Percentiles rank a stretch among this genome's conserved stretches.
These are phyloP conservation scores for Carcinoscorpius rotundicauda DNA, from an alignment of 1,140 invertebrate genomes.

Conservation along the genomic window DNA sequence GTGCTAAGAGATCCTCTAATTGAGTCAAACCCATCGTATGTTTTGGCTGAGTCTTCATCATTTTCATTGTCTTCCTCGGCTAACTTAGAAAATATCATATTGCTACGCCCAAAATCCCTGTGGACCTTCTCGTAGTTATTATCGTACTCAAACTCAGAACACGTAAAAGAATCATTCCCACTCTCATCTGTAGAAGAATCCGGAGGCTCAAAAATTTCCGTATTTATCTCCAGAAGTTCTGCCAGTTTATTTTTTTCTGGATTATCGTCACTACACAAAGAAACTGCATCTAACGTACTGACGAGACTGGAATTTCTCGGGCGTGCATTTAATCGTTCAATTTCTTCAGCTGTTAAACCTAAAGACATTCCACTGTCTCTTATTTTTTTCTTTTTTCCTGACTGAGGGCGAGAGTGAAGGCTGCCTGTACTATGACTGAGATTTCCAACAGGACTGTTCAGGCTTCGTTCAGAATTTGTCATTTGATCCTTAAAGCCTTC, in stretches of 20 bases:
- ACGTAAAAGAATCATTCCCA: conserved; percentile 93
- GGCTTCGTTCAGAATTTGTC: conserved; percentile 75
- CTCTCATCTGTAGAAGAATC: conserved; percentile 82
- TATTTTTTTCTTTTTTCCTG: conserved; percentile 10
- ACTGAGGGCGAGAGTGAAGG: conserved; percentile 37
- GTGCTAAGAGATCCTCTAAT: conserved; percentile 86
- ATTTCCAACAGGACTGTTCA: conserved; percentile 79
- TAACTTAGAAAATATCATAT: conserved; percentile 56
- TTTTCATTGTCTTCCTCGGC: conserved; percentile 41
- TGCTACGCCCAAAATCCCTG: conserved; percentile 37
- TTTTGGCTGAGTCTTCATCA: conserved; percentile 32
- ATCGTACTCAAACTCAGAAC: conserved; percentile 95
- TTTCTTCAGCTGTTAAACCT: conserved; percentile 81
- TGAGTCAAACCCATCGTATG: conserved; percentile 82
- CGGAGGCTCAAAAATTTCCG: conserved; percentile 29
- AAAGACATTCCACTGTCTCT: conserved; percentile 30
- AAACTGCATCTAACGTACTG: conserved; percentile 82
- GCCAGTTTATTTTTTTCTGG: conserved; percentile 27
- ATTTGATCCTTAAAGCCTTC: conserved; percentile 29
- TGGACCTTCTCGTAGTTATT: conserved; percentile 50
- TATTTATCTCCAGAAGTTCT: conserved; percentile 35
- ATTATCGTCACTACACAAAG: conserved; percentile 70
- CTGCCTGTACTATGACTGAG: conserved; percentile 60
- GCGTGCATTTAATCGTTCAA: conserved; percentile 73
- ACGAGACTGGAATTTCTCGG: conserved; percentile 69